Percentiles rank a stretch among this genome's conserved stretches.
These are phyloP conservation scores for Sebastes oblongus DNA, from an alignment of 2,797 vertebrate genomes.

Conservation along the genomic window DNA sequence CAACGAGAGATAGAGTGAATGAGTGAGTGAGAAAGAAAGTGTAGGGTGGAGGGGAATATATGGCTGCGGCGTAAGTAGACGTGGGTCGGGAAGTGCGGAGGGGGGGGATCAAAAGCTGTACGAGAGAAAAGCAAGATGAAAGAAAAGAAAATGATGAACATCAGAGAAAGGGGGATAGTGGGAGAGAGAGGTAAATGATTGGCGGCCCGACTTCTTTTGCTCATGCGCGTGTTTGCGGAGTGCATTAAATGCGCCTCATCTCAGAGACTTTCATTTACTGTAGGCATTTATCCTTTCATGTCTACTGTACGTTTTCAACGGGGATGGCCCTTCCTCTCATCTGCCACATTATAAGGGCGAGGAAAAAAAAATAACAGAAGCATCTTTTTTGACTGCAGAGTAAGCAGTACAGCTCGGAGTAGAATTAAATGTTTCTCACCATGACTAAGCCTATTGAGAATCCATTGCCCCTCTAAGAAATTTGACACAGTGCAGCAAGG, in stretches of 20 bases:
- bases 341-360: neutral
- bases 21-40: constrained; percentile 13
- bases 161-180: constrained; percentile 46
- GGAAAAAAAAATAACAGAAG: neutral
- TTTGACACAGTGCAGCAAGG: constrained; percentile 1
- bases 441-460: constrained; percentile 25
- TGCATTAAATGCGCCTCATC: constrained; percentile 57
- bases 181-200: constrained; percentile 55
- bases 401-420: constrained; percentile 29
- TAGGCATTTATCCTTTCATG: constrained; percentile 62
- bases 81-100: constrained; percentile 27
- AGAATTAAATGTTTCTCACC: constrained; percentile 37
- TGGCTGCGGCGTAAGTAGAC: constrained; percentile 35
- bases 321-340: constrained; percentile 8
- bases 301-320: constrained; percentile 38
- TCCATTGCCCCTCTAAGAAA: constrained; percentile 1
- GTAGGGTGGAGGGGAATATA: constrained; percentile 27
- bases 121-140: constrained; percentile 65
- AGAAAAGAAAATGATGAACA: constrained; percentile 67
- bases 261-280: constrained; percentile 42
- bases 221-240: constrained; percentile 51
- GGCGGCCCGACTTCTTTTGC: constrained; percentile 41
- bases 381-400: constrained; percentile 28
- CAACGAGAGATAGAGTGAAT: constrained; percentile 17
- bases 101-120: constrained; percentile 56